phyloP scores from a whole-genome alignment of 2,113 vertebrate species.

The human region GRCh38 chr3:132430001-132430500 shows the following conservation, averaged over 20 bases:
- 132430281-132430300: background rate
- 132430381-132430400: background rate
- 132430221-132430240: background rate
- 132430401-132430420: background rate
- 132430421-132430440: background rate
- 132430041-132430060: background rate
- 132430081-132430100: background rate
- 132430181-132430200: background rate
- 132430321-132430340: background rate
- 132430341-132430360: slow-evolving; percentile 5
- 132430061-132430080: background rate
- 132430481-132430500: background rate
- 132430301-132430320: background rate
- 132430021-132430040: background rate
- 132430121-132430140: background rate
- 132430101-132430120: background rate
- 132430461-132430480: background rate
- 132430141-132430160: background rate
- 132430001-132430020: background rate
- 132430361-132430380: background rate
- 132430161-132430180: background rate
- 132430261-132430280: background rate
- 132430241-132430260: background rate
- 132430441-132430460: background rate
- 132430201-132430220: background rate